phyloP scores from a whole-genome alignment of 2,888 invertebrate species.

The Leucania comma region DNA sequence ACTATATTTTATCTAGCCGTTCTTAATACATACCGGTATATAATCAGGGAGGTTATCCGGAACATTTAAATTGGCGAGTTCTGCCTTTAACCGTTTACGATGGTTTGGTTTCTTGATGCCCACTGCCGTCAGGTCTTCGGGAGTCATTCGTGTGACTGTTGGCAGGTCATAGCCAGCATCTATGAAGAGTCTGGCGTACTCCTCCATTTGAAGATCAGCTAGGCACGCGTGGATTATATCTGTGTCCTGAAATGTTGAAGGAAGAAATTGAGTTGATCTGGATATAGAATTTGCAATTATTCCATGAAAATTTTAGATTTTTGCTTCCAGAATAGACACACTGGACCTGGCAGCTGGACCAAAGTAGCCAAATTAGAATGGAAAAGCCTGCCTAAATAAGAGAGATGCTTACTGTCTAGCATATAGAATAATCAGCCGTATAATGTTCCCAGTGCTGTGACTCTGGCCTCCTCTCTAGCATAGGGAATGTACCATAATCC shows the following conservation, averaged over 20 bases:
- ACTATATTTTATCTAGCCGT: background rate
- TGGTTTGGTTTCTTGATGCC: slow-evolving; percentile 99
- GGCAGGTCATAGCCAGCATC: slow-evolving; percentile 99
- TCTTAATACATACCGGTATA: slow-evolving; percentile 93
- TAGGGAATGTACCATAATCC: too few relatives aligned
- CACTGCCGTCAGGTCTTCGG: slow-evolving; percentile 97
- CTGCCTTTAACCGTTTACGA: slow-evolving; percentile 98
- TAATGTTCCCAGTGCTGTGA: too few relatives aligned
- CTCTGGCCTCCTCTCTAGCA: too few relatives aligned
- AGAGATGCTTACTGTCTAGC: too few relatives aligned
- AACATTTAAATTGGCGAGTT: slow-evolving; percentile 98
- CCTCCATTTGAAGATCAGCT: slow-evolving; percentile 97
- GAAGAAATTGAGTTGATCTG: background rate
- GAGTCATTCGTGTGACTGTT: slow-evolving; percentile 99
- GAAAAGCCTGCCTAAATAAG: too few relatives aligned
- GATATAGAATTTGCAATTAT: too few relatives aligned
- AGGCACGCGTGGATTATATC: slow-evolving; percentile 99
- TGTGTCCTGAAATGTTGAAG: slow-evolving; percentile 92
- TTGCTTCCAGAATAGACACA: too few relatives aligned
- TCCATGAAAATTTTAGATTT: too few relatives aligned
- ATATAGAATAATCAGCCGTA: too few relatives aligned
- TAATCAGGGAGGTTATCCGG: slow-evolving; percentile 98
- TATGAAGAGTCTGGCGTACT: slow-evolving; percentile 98
- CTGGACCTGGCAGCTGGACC: too few relatives aligned
- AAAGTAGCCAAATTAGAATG: too few relatives aligned